Evolutionary conservation across 2,888 invertebrate species (phyloP).

Genomic region (Chelonus formosanus): DNA sequence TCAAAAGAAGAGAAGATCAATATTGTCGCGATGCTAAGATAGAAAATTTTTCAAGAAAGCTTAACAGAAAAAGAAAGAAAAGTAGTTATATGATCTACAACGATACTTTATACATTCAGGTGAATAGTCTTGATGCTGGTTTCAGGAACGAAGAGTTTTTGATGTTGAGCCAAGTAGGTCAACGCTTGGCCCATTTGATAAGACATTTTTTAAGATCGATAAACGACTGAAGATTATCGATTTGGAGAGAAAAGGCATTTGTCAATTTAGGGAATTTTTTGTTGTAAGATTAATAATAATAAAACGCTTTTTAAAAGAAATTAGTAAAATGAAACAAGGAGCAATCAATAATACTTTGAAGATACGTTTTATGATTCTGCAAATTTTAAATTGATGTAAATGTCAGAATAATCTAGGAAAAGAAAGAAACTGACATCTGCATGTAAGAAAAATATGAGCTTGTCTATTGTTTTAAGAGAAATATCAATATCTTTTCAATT

Average conservation of each 20-base stretch:
- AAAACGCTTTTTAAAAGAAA: no score
- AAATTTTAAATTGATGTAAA: no score
- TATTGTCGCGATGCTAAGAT: not conserved
- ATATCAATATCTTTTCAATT: no score
- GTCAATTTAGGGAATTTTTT: not conserved
- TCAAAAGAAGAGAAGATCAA: not conserved
- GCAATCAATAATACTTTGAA: no score
- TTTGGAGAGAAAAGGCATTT: not conserved
- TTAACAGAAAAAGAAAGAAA: not conserved
- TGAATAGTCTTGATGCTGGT: slow-evolving; percentile 4
- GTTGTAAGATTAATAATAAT: no score
- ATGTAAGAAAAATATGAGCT: no score
- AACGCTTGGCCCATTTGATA: slow-evolving; percentile 19
- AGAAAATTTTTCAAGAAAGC: not conserved
- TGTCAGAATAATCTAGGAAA: no score
- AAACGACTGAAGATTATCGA: slow-evolving; percentile 24
- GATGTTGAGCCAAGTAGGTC: slow-evolving; percentile 41
- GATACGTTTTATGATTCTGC: no score
- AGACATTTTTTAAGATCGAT: slow-evolving; percentile 20
- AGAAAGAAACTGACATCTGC: no score
- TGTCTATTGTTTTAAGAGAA: no score
- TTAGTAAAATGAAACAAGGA: no score
- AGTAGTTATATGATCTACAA: no score
- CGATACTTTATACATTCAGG: slow-evolving; percentile 7
- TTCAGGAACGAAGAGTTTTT: slow-evolving; percentile 24